Percentiles rank a stretch among this genome's conserved stretches.
Evolutionary conservation across 2,888 invertebrate genomes (phyloP).

Genomic region (Tridacna crocea): DNA sequence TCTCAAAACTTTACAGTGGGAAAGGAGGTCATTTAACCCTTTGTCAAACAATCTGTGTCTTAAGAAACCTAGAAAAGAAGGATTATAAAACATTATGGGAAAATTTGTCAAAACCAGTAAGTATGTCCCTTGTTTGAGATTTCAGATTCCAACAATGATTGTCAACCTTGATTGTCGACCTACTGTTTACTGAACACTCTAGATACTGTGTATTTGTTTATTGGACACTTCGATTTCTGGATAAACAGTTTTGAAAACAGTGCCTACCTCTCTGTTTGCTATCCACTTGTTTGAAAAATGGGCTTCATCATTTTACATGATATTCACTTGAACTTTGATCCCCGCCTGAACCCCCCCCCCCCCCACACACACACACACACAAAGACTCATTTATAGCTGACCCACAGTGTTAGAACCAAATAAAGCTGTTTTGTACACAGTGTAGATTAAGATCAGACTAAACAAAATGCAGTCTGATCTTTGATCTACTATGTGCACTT

Average conservation of each 20-base stretch:
- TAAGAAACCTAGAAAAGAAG: not conserved
- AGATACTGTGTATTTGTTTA: slow-evolving; percentile 8
- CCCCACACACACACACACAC: too few relatives aligned
- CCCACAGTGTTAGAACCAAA: too few relatives aligned
- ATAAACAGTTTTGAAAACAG: slow-evolving; percentile 15
- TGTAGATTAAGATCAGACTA: too few relatives aligned
- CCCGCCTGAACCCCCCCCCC: not conserved
- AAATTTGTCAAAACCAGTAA: too few relatives aligned
- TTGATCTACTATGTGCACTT: too few relatives aligned
- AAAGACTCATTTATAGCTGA: too few relatives aligned
- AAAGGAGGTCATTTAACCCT: not conserved
- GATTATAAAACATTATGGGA: too few relatives aligned
- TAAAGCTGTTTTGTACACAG: too few relatives aligned
- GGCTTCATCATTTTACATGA: not conserved
- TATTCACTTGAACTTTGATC: not conserved
- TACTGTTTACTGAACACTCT: slow-evolving; percentile 4
- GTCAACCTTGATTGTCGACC: too few relatives aligned
- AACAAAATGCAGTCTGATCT: too few relatives aligned
- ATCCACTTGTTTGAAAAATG: not conserved
- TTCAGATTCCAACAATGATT: too few relatives aligned
- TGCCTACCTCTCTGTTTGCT: slow-evolving; percentile 1
- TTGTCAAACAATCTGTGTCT: not conserved
- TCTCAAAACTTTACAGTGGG: not conserved
- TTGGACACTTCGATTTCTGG: slow-evolving; percentile 5
- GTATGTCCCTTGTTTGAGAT: too few relatives aligned